These are phyloP conservation scores for Cheirogaleus major DNA, from an alignment of 2,797 vertebrate species.

Conservation along the genomic window DNA sequence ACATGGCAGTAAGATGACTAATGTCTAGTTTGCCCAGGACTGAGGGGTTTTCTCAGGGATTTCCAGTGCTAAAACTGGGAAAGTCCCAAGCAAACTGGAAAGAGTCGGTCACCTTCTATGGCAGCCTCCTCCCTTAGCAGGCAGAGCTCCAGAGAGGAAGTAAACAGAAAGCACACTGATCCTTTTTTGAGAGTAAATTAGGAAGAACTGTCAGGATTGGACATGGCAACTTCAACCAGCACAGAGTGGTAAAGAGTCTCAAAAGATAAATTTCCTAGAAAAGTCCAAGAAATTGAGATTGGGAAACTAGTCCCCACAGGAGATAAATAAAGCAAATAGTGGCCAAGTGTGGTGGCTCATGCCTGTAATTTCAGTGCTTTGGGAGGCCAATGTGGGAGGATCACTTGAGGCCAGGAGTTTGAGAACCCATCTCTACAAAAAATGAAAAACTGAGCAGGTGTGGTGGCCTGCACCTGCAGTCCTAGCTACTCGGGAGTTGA, in stretches of 20 bases:
- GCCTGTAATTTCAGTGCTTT: background rate
- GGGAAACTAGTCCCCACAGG: background rate
- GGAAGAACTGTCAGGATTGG: background rate
- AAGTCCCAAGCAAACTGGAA: background rate
- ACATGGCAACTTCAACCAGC: background rate
- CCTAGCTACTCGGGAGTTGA: background rate
- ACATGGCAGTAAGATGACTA: background rate
- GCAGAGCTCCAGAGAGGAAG: background rate
- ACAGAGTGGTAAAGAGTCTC: background rate
- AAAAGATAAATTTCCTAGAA: background rate
- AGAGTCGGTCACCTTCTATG: fast-evolving
- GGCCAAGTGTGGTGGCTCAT: background rate
- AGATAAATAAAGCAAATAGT: background rate
- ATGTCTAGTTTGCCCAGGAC: background rate
- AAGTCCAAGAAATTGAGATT: background rate
- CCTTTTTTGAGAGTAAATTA: background rate
- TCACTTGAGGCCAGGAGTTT: background rate
- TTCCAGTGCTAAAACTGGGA: background rate
- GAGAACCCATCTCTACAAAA: background rate
- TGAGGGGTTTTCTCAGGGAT: background rate
- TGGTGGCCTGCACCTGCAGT: background rate
- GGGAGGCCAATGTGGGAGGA: background rate
- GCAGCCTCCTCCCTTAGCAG: background rate
- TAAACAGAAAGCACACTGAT: background rate
- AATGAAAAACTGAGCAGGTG: background rate